Evolutionary conservation across 2,888 invertebrate species (phyloP).

Genomic region (Sinhomidia bicolor): DNA sequence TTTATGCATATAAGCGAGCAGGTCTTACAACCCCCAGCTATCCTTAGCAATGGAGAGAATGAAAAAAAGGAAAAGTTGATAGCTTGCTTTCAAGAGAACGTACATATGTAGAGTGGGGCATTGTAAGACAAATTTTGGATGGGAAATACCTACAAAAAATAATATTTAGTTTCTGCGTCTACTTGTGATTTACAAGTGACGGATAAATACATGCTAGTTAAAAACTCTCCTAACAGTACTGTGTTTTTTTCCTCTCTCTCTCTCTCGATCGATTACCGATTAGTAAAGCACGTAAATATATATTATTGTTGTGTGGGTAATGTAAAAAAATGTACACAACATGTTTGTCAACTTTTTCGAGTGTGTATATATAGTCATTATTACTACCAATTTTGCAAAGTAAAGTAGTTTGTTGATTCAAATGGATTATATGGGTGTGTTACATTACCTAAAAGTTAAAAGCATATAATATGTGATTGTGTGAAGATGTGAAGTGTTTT

Average conservation of each 20-base stretch:
- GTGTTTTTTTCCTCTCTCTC: no score
- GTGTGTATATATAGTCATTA: not conserved
- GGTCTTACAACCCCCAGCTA: not conserved
- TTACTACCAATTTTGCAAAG: no score
- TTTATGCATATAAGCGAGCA: not conserved
- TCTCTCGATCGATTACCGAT: no score
- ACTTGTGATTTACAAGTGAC: not conserved
- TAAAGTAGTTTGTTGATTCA: no score
- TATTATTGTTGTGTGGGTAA: not conserved
- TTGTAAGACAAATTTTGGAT: not conserved
- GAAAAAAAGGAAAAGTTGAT: not conserved
- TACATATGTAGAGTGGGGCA: not conserved
- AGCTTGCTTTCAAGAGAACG: not conserved
- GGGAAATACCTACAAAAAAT: not conserved
- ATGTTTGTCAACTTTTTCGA: not conserved
- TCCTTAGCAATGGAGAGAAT: slow-evolving; percentile 3
- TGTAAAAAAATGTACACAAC: no score
- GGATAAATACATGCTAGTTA: not conserved
- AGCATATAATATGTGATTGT: no score
- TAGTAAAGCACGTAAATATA: no score
- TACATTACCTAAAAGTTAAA: no score
- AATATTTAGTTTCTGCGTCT: not conserved
- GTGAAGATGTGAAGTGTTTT: no score
- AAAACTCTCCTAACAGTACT: not conserved
- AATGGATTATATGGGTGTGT: no score